Base-by-base conservation (phyloP, 2,888 invertebrate species). In the Cheilosia variabilis region DNA sequence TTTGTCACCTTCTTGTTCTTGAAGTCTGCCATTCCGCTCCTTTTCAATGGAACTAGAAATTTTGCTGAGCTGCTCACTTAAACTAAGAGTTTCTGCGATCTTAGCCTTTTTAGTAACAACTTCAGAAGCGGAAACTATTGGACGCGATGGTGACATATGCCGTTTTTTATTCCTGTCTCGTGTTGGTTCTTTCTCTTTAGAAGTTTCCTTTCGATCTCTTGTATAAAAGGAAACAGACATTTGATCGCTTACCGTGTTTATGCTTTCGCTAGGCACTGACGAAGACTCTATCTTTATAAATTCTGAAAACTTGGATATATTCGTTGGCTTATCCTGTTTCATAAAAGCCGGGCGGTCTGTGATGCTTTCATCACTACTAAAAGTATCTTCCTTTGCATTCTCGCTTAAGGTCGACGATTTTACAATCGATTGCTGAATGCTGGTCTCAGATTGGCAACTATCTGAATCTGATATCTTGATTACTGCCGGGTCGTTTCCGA, bases 291-390 rank as follows among this genome's bases (percentile, higher is more conserved):
- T 24, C 2, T 45, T 75, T 34, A 81, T 75, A n/a, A 81, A 75
- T 27, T 63, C 75, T 5, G 81, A 55, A 81, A 81, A 75, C 31
- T 60, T 81, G 10, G 63, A 41, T 6, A 10, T 22, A 19, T n/a
- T 71, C 57, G 19, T 53, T 19, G 45, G 19, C 37, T 22, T 60
- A 10, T 65, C 55, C 15, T 17, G 37, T 55, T 79, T 66, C 1
- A 52, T 13, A 55, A 31, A 17, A 15, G 60, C 66, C 7, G 50
- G 19, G 4, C 15, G 34, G 41, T 75, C 75, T 2, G 31, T 13
- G 17, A 22, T 57, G 34, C 52, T 52, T 15, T 72, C 57, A 17
- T 53, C 27, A 19, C 13, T 79, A 19, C 31, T 66, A 6, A 34
- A 53, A 15, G 69, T 45, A 9, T 63, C 50, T 13, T 31, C n/a